Evolutionary conservation across 1,140 invertebrate genomes (phyloP).

Genomic region (Aphidius ervi): DNA sequence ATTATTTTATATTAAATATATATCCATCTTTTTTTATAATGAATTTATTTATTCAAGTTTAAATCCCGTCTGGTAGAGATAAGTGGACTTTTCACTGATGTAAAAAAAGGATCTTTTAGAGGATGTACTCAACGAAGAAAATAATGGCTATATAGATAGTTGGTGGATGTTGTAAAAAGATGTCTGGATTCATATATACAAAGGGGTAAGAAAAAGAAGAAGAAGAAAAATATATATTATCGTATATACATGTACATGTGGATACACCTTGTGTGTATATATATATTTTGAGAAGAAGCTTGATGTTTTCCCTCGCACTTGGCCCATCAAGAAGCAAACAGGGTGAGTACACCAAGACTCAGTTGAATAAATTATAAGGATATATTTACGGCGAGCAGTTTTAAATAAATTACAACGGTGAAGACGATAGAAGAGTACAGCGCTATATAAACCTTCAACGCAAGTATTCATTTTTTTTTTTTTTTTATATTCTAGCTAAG

Average conservation of each 20-base stretch:
- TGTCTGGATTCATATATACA: constrained; percentile 3
- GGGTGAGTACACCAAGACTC: constrained; percentile 14
- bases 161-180: too few relatives aligned
- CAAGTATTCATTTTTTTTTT: background rate
- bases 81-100: background rate
- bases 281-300: too few relatives aligned
- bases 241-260: background rate
- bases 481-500: background rate
- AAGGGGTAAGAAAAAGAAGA: constrained; percentile 6
- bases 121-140: constrained; percentile 1
- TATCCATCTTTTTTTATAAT: background rate
- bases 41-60: too few relatives aligned
- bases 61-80: background rate
- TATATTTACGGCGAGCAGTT: constrained; percentile 53
- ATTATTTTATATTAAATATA: too few relatives aligned
- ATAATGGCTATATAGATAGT: background rate
- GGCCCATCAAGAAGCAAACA: constrained; percentile 10
- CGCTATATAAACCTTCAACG: background rate
- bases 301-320: background rate
- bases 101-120: background rate
- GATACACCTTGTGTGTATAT: constrained; percentile 5
- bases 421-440: constrained; percentile 36
- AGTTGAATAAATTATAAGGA: constrained; percentile 52
- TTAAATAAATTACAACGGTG: constrained; percentile 55
- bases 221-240: background rate